Base-by-base conservation (phyloP, 2,797 vertebrate species). In the Aeoliscus strigatus region DNA sequence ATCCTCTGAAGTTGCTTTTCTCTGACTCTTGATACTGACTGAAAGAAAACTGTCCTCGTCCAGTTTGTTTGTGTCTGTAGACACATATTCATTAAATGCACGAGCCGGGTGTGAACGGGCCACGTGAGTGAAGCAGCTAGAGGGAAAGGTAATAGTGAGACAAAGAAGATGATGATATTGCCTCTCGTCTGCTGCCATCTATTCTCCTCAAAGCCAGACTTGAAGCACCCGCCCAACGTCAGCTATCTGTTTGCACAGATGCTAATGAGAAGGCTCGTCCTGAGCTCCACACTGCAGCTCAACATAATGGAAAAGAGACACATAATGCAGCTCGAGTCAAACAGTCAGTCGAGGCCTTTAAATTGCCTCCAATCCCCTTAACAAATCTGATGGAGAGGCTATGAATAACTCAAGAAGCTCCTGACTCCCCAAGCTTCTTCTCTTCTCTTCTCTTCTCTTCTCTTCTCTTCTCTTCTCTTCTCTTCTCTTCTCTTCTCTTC, bases 361-460 rank as follows among this genome's bases (percentile, higher is more conserved):
- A 85, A 84, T 81, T 80, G 74, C 75, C 69, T 83, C 65, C 81
- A 81, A 84, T 83, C 81, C 76, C 80, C 74, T 80, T 79, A 79
- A 83, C 80, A 83, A 83, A 84, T 82, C 66, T 83, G 77, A 82
- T 81, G 75, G 80, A 75, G 68, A 70, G 77, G 54, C 77, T 81
- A 83, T 82, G 80, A 83, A 85, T 82, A 84, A 79, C 80, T 86
- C 72, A 73, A 79, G 71, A 51, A 35, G 40, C 8, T 6, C 31
- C 76, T 60, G 43, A 61, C 58, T 75, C 50, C 34, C 40, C 24
- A 37, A 33, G 49, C 38, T 28, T 42, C 35, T 40, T 40, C 21
- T 39, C 37, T 27, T 47, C 27, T 27, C 24, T 17, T 8, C 23
- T 10, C 28, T 24, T 16, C 30, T 30, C 49, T 28, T 26, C 27